A percentile compares a stretch with the other conserved stretches of the same genome.
These are phyloP conservation scores for Idaea straminata DNA, from an alignment of 2,888 invertebrate genomes.

Conservation along the genomic window DNA sequence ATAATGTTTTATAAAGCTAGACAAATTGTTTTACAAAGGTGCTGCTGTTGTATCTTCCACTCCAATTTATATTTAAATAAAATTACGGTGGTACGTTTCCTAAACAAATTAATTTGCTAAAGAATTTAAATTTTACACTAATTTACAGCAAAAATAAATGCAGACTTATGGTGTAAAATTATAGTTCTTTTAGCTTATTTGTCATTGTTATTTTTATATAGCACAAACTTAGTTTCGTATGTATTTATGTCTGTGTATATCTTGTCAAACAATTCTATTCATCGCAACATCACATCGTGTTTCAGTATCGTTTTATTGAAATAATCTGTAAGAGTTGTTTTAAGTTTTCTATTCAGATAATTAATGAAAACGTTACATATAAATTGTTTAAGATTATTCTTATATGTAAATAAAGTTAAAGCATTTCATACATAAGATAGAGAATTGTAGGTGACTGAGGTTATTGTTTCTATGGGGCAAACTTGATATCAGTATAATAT, in stretches of 20 bases:
- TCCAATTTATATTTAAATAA: no score
- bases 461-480: neutral
- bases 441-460: neutral
- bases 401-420: constrained; percentile 38
- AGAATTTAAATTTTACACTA: no score
- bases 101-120: no score
- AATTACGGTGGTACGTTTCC: no score
- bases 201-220: neutral
- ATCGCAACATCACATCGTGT: neutral
- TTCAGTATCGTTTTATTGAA: neutral
- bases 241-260: neutral
- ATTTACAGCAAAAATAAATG: neutral
- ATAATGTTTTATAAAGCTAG: no score
- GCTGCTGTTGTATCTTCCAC: no score
- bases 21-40: no score
- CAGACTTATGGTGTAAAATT: neutral
- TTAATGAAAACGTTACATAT: constrained; percentile 17
- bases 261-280: neutral
- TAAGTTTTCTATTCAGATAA: neutral
- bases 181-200: neutral
- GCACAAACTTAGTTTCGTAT: neutral
- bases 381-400: constrained; percentile 33
- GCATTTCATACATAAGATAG: constrained; percentile 43
- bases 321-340: neutral
- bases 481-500: no score